Percentiles rank a stretch among this genome's conserved stretches.
Conservation (phyloP, 1,140 invertebrate genomes). For the Drosophila guanche region DNA sequence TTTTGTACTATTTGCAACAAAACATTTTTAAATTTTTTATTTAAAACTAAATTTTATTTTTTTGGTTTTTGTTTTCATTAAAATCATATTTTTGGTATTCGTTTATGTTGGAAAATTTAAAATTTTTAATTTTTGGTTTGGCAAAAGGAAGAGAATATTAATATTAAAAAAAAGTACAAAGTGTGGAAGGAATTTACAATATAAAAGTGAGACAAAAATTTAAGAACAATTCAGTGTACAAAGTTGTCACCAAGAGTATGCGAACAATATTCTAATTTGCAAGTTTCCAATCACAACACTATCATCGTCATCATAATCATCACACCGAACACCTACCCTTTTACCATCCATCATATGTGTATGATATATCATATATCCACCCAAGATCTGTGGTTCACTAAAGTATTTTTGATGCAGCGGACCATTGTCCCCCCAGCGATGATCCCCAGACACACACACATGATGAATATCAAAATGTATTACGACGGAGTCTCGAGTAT, state of each 20-base stretch:
- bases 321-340: constrained; percentile 28
- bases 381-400: constrained; percentile 60
- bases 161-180: constrained; percentile 56
- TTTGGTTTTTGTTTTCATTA: constrained; percentile 8
- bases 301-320: constrained; percentile 18
- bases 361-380: constrained; percentile 30
- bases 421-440: constrained; percentile 34
- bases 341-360: constrained; percentile 18
- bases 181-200: constrained; percentile 36
- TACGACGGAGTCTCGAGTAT: constrained; percentile 77
- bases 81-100: constrained; percentile 20
- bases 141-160: background rate
- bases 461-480: constrained; percentile 70
- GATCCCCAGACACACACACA: constrained; percentile 36
- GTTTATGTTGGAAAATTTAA: constrained; percentile 21
- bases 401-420: constrained; percentile 70
- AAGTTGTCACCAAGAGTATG: constrained; percentile 59
- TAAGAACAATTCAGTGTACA: constrained; percentile 34
- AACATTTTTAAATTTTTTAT: constrained; percentile 24
- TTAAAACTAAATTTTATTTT: constrained; percentile 16
- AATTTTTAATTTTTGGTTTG: constrained; percentile 19
- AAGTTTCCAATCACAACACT: constrained; percentile 54
- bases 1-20: constrained; percentile 66
- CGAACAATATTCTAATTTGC: constrained; percentile 71
- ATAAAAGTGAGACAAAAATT: constrained; percentile 7